A percentile compares a stretch with the other conserved stretches of the same genome.
Conservation (phyloP, 2,888 invertebrate species). For the Gymnoscelis rufifasciata region DNA sequence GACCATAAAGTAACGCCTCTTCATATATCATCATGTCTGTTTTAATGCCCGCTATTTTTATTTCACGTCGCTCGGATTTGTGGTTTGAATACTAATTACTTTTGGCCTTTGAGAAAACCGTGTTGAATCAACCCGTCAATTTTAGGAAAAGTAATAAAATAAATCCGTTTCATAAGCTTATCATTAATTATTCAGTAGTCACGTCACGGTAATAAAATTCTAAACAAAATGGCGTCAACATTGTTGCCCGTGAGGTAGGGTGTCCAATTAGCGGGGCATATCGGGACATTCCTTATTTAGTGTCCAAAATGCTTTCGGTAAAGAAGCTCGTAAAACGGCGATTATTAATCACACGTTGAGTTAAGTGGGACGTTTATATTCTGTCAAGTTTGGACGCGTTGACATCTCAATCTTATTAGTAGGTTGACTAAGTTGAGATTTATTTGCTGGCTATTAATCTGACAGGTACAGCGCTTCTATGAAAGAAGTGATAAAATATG, state of each 20-base stretch:
- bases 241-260: conserved; percentile 33
- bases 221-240: conserved; percentile 25
- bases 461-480: conserved; percentile 20
- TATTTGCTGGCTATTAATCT: conserved; percentile 36
- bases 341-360: conserved; percentile 58
- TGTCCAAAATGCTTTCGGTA: conserved; percentile 42
- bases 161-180: conserved; percentile 11
- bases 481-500: conserved; percentile 19
- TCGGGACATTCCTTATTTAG: conserved; percentile 44
- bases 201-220: conserved; percentile 14
- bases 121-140: conserved; percentile 11
- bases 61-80: conserved; percentile 1
- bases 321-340: conserved; percentile 55
- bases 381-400: conserved; percentile 48
- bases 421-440: conserved; percentile 35
- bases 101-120: background rate
- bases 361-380: conserved; percentile 66
- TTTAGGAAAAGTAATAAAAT: conserved; percentile 15
- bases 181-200: conserved; percentile 19
- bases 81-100: conserved; percentile 8
- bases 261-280: conserved; percentile 44
- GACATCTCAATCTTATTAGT: conserved; percentile 67
- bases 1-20: conserved; percentile 29
- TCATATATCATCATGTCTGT: conserved; percentile 20
- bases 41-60: conserved; percentile 12